Evolutionary conservation across 2,797 vertebrate species (phyloP), one percentile per base, ranked within the genome.

Genomic region (Emys orbicularis): DNA sequence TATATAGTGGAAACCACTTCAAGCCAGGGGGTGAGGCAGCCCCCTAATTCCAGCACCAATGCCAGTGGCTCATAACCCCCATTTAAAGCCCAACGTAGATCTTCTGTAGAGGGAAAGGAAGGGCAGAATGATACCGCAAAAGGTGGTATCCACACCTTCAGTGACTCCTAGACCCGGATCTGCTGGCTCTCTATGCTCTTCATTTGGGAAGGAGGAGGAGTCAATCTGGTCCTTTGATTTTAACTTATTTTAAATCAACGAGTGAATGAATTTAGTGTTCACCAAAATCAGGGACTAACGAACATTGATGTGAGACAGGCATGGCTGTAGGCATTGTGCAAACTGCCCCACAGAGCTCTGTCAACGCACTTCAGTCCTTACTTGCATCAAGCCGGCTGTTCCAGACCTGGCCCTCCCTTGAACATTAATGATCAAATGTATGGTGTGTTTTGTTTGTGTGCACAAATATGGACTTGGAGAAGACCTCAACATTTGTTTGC

Each of bases 401-500:
- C 31, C 59, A 8, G 59, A 18, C 59, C 59, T 16, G 72, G 81
- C 81, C 57, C 94, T 94, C 93, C 85, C 84, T 89, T 94, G 81
- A 96, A 76, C 31, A 76, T 49, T 59, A 92, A 13, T 52, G 91
- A n/a, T 82, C 86, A 76, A 37, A 87, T 91, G 29, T 84, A 80
- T n/a, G 95, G 23, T 56, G 41, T 47, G 54, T 86, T 19, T 96
- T 85, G 74, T 76, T 50, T 18, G 87, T 90, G 72, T 47, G 72
- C 41, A 76, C 12, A 47, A 29, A 76, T 47, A 74, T 11, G 41
- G 11, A 27, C 41, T 27, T 41, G 41, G 72, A 74, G 12, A 15
- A 27, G 92, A 94, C 79, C 79, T 96, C 80, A 88, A 90, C 80
- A 95, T 94, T 92, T 95, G 87, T 94, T 96, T 96, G 57, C 91